A percentile compares a stretch with the other conserved stretches of the same genome.
phyloP scores from a whole-genome alignment of 2,888 invertebrate species.

The Agriopis marginaria region DNA sequence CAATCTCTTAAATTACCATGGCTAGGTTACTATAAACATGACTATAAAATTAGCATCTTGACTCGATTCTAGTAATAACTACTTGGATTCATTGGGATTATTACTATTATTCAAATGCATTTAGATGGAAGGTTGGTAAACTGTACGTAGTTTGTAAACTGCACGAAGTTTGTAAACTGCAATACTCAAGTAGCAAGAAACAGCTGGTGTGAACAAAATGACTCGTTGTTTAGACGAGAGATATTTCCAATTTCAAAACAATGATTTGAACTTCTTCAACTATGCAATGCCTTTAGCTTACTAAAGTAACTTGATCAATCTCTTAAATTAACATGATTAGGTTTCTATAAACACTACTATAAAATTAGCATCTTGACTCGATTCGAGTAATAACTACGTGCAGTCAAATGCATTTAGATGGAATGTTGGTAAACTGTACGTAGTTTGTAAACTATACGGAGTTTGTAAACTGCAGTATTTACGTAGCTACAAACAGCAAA shows the following conservation, averaged over 20 bases:
- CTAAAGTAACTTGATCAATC: too few relatives aligned
- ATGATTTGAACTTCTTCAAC: too few relatives aligned
- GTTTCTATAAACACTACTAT: too few relatives aligned
- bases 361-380: too few relatives aligned
- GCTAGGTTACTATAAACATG: background rate
- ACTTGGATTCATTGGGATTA: too few relatives aligned
- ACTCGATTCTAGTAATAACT: too few relatives aligned
- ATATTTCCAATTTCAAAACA: too few relatives aligned
- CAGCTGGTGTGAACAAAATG: constrained; percentile 24
- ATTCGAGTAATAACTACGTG: too few relatives aligned
- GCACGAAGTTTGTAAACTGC: constrained; percentile 42
- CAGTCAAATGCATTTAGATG: background rate
- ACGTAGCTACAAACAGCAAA: constrained; percentile 37
- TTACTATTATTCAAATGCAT: too few relatives aligned
- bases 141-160: background rate
- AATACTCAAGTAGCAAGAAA: constrained; percentile 45
- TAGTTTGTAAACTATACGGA: constrained; percentile 1
- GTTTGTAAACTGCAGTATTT: constrained; percentile 49
- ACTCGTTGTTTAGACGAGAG: constrained; percentile 8
- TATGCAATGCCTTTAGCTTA: too few relatives aligned
- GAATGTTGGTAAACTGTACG: constrained; percentile 12
- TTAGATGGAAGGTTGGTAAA: constrained; percentile 17
- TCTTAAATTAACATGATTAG: too few relatives aligned
- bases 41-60: background rate
- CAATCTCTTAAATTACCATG: too few relatives aligned